Evolutionary conservation across 2,888 invertebrate species (phyloP).

Genomic region (Pimpla rufipes): DNA sequence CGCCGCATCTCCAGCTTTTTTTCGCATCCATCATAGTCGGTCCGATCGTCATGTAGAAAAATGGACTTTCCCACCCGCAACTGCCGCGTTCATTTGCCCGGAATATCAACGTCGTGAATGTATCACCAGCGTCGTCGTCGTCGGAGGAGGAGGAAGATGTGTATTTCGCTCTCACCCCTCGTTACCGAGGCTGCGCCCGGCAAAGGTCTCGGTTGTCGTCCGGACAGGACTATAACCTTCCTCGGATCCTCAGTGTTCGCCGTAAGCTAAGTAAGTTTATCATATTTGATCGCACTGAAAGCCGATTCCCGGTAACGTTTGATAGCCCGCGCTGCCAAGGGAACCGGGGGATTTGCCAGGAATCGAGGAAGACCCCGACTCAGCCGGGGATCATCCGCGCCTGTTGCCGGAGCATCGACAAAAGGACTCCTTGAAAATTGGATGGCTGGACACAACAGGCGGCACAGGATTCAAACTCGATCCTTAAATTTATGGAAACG

Average conservation of each 20-base stretch:
- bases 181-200: conserved; percentile 16
- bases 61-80: neutral
- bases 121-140: conserved; percentile 7
- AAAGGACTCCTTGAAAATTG: neutral
- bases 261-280: conserved; percentile 29
- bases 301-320: neutral
- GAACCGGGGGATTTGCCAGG: neutral
- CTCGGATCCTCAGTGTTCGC: neutral
- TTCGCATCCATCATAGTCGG: conserved; percentile 15
- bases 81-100: conserved; percentile 18
- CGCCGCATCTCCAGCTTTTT: neutral
- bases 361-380: neutral
- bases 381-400: neutral
- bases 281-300: neutral
- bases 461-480: too few species aligned
- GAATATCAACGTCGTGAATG: conserved; percentile 36
- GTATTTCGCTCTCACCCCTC: conserved; percentile 1
- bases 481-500: too few species aligned
- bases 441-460: neutral
- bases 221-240: neutral
- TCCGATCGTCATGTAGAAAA: conserved; percentile 12
- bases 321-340: neutral
- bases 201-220: neutral
- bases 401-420: neutral
- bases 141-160: too few species aligned